Base-by-base conservation (phyloP, 2,797 vertebrate genomes). In the Pipistrellus pygmaeus region DNA sequence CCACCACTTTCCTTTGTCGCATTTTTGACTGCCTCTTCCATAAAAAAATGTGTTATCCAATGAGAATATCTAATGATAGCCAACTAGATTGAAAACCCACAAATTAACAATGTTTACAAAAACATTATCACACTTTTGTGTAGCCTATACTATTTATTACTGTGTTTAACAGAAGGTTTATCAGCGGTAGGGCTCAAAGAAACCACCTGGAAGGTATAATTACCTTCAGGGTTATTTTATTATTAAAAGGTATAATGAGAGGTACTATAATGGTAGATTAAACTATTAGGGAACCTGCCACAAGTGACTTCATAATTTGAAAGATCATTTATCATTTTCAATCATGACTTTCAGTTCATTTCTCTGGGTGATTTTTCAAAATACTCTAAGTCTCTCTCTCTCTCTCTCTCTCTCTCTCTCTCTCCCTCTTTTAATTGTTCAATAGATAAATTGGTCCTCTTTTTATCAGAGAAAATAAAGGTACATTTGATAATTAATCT, bases 161-260 rank as follows among this genome's bases (percentile, higher is more conserved):
- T 57, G 48, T 15, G 80, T 81, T 84, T 93, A 76, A 88, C 17
- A 88, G 75, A 88, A 90, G 64, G 44, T 88, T 94, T 95, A 95
- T 73, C 38, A 64, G 77, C 88, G 75, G 82, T 11, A 93, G 77
- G 41, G 14, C 75, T 85, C 41, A 72, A 84, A 91, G 88, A 94
- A 85, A 92, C 83, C 69, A 93, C 96, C 95, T 69, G 68, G 90
- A 95, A 95, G 86, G 55, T 83, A 94, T 95, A 96, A 97, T 97
- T 95, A 96, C 75, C 91, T 96, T 75, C 60, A 87, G 93, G 76
- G 82, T 73, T 92, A 94, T 88, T 97, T 95, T 94, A 96, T 96
- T 97, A 97, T 97, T 97, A 96, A 97, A 94, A 91, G 30, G 46
- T 87, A 83, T 96, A 97, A 97, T 96, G 82, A 97, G 82, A 92